phyloP scores from a whole-genome alignment of 2,888 invertebrate species.

The Cyaniris semiargus region DNA sequence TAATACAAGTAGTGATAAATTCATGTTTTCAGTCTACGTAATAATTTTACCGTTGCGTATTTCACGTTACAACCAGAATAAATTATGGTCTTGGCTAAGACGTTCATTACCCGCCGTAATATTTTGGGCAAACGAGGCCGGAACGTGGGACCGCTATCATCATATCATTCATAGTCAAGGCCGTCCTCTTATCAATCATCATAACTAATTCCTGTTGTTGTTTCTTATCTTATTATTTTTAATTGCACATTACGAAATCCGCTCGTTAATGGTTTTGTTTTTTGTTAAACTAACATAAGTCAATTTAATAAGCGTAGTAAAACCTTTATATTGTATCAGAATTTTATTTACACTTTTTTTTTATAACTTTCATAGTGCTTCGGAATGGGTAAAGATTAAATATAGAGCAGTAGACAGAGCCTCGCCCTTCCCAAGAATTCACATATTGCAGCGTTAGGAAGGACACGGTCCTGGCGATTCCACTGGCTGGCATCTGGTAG shows the following conservation, averaged over 20 bases:
- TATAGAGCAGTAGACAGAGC: no score
- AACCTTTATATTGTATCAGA: neutral
- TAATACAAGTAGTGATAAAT: neutral
- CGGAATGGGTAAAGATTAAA: neutral
- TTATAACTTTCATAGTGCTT: neutral
- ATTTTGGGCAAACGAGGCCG: constrained; percentile 35
- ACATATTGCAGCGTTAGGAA: no score
- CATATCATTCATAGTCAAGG: constrained; percentile 37
- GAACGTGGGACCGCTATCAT: constrained; percentile 42
- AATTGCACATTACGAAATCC: neutral
- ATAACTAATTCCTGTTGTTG: constrained; percentile 36
- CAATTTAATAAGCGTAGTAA: neutral
- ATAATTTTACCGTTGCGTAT: neutral
- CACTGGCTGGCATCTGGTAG: no score
- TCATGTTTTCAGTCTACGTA: neutral
- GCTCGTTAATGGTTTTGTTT: constrained; percentile 35
- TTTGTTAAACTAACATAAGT: neutral
- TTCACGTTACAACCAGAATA: neutral
- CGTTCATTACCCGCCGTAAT: constrained; percentile 26
- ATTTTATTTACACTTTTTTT: neutral
- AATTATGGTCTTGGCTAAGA: constrained; percentile 6
- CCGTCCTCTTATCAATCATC: constrained; percentile 39
- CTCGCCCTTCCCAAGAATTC: no score
- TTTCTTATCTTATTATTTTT: constrained; percentile 29
- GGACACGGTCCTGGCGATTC: no score